A percentile compares a stretch with the other conserved stretches of the same genome.
Evolutionary conservation across 2,888 invertebrate species (phyloP).

Genomic region (Euplagia quadripunctaria): DNA sequence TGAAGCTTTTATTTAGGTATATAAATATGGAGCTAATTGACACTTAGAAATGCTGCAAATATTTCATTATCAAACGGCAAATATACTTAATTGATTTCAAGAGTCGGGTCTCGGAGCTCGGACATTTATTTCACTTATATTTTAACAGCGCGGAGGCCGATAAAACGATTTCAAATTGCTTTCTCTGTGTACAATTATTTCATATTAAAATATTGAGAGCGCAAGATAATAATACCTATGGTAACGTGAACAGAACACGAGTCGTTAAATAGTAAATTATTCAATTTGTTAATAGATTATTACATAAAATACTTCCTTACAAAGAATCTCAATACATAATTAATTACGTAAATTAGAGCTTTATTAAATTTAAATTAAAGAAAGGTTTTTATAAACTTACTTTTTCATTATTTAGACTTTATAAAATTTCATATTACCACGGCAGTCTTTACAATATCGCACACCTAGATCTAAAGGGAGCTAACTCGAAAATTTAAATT

Average conservation of each 20-base stretch:
- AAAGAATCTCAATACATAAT: no score
- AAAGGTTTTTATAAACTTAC: no score
- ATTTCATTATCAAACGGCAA: slow-evolving; percentile 53
- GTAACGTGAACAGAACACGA: background rate
- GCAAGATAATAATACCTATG: no score
- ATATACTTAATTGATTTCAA: slow-evolving; percentile 62
- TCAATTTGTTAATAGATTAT: background rate
- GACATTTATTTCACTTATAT: slow-evolving; percentile 69
- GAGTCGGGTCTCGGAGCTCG: slow-evolving; percentile 44
- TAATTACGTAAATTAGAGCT: no score
- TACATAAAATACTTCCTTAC: background rate
- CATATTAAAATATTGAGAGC: slow-evolving; percentile 40
- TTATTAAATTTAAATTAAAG: no score
- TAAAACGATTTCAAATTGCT: slow-evolving; percentile 50
- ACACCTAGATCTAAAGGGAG: no score
- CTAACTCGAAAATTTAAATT: no score
- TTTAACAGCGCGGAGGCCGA: slow-evolving; percentile 43
- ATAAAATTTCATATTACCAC: no score
- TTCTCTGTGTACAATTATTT: slow-evolving; percentile 31
- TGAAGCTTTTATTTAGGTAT: background rate
- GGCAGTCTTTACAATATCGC: no score
- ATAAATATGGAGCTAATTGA: background rate
- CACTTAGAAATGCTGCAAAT: slow-evolving; percentile 48
- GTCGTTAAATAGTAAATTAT: background rate
- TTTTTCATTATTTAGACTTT: no score